Base-by-base conservation (phyloP, 2,888 invertebrate genomes). In the Teleiodes luculella region DNA sequence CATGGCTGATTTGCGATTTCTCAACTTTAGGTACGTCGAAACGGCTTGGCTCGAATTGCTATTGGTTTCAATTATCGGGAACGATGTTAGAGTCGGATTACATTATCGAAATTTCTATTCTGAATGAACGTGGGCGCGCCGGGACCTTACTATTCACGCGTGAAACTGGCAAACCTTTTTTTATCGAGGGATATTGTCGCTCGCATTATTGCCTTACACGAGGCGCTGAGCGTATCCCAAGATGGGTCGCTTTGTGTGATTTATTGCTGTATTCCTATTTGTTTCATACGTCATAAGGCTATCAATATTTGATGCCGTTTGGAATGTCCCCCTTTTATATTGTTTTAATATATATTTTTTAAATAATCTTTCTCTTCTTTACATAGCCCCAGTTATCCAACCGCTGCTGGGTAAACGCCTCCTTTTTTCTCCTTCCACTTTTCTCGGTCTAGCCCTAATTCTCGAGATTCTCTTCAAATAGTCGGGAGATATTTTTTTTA, bases 181-280 rank as follows among this genome's bases (percentile, higher is more conserved):
- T 69, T 67, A 66, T 66, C 58, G 55, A 58, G 57, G 58, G 62
- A 64, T 65, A 72, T 67, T 64, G 58, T 69, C 63, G 62, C 64
- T 61, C 57, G 59, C 65, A 61, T 62, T 67, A 68, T 68, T 66
- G 66, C 66, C 60, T 61, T 63, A 60, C 63, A 66, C 60, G 60
- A 67, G 67, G 66, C 65, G 64, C 62, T 70, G 57, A 62, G 57
- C 52, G 62, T 67, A 70, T 71, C 65, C 61, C 60, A 16, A 58
- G 59, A 54, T 60, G 61, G 57, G 58, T 31, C 30, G 47, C 11
- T 41, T 41, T 53, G 48, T 58, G 58, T 65, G 68, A 70, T 72
- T 68, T 72, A 70, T 73, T 63, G 62, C 65, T 67, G 68, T 68
- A 70, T 65, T 58, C 52, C 64, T 68, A 67, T 74, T 72, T 75